A percentile compares a stretch with the other conserved stretches of the same genome.
phyloP scores from a whole-genome alignment of 2,797 vertebrate species.

The Megalops cyprinoides region DNA sequence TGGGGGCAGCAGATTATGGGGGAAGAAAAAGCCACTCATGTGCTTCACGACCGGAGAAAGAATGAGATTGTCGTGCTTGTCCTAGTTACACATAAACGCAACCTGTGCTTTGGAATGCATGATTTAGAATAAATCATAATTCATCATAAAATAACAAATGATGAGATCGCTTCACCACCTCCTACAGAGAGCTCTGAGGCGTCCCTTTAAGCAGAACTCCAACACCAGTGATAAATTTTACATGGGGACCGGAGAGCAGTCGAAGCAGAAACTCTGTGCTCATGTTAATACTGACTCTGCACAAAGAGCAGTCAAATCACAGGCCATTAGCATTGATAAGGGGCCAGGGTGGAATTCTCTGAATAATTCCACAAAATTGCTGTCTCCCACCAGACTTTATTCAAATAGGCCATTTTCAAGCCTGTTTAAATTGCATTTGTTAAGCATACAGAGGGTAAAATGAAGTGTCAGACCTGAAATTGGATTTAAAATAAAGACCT shows the following conservation, averaged over 20 bases:
- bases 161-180: no score
- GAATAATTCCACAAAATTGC: constrained; percentile 17
- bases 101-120: no score
- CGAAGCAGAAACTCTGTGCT: constrained; percentile 49
- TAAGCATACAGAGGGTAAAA: constrained; percentile 3
- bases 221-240: no score
- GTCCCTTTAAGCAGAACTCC: no score
- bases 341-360: constrained; percentile 34
- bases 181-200: no score
- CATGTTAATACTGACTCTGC: constrained; percentile 48
- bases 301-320: constrained; percentile 52
- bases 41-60: no score
- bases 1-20: no score
- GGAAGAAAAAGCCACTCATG: no score
- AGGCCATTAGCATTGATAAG: constrained; percentile 49
- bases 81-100: no score
- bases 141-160: no score
- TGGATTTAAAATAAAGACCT: constrained; percentile 42
- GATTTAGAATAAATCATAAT: no score
- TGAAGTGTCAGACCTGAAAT: constrained; percentile 38
- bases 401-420: constrained; percentile 17
- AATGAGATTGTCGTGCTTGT: no score
- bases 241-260: background rate
- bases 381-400: constrained; percentile 29
- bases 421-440: constrained; percentile 15